These are phyloP conservation scores for Drosophila punjabiensis DNA, from an alignment of 1,140 invertebrate genomes.

Conservation along the genomic window DNA sequence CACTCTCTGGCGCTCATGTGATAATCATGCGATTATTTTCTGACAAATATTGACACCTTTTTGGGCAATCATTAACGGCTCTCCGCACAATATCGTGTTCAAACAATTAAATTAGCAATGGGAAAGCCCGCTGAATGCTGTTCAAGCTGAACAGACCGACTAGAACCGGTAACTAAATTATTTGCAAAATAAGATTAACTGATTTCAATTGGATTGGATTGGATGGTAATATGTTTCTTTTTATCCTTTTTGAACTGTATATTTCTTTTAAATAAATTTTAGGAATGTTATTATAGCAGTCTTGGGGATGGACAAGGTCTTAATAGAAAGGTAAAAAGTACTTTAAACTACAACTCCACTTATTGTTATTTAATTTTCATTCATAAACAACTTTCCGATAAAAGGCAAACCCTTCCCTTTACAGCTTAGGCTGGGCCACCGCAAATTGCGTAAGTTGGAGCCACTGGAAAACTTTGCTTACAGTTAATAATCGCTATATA, in stretches of 20 bases:
- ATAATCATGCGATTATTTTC: conserved; percentile 52
- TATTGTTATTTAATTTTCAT: not conserved
- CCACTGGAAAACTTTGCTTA: conserved; percentile 11
- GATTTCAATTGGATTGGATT: conserved; percentile 33
- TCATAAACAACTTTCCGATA: not conserved
- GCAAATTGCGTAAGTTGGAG: conserved; percentile 10
- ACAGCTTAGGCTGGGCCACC: not conserved
- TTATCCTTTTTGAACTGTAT: no score
- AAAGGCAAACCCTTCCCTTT: not conserved
- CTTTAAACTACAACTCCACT: not conserved
- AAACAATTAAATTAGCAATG: conserved; percentile 42
- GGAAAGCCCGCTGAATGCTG: conserved; percentile 20
- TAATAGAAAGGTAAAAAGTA: not conserved
- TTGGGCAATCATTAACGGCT: conserved; percentile 22
- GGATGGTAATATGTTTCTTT: not conserved
- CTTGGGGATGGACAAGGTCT: not conserved
- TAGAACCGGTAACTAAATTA: conserved; percentile 32
- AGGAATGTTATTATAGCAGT: not conserved
- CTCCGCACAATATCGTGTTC: conserved; percentile 54
- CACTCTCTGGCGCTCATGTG: conserved; percentile 44
- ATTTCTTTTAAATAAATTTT: not conserved
- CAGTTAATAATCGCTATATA: not conserved
- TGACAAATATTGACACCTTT: conserved; percentile 60
- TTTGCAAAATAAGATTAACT: conserved; percentile 1
- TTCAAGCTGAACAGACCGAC: conserved; percentile 31